phyloP scores from a whole-genome alignment of 2,113 vertebrate genomes.

The Hipposideros armiger region DNA sequence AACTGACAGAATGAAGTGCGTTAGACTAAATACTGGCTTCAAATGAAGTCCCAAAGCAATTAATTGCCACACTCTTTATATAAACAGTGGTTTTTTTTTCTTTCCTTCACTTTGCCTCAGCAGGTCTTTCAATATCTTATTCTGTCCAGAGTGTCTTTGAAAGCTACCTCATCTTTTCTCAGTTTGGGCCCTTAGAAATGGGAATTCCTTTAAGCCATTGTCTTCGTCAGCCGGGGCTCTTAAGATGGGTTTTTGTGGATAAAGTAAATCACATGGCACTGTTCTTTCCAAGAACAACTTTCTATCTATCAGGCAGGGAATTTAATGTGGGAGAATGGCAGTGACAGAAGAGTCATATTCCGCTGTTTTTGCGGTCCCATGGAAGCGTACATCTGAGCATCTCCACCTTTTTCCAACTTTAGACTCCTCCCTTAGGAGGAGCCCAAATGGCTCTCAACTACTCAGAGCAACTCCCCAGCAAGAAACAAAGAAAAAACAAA shows the following conservation, averaged over 20 bases:
- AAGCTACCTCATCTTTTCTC: background rate
- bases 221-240: background rate
- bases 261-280: background rate
- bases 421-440: background rate
- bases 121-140: background rate
- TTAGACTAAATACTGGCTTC: conserved; percentile 68
- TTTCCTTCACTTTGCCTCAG: background rate
- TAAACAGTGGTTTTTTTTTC: conserved; percentile 44
- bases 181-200: background rate
- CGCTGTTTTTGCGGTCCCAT: background rate
- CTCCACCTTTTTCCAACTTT: background rate
- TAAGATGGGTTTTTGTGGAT: background rate
- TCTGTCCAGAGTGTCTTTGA: background rate
- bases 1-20: background rate
- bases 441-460: background rate
- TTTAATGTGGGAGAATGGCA: background rate
- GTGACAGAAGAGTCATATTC: background rate
- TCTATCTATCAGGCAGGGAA: background rate
- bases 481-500: background rate
- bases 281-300: background rate
- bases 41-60: conserved; percentile 55
- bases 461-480: background rate
- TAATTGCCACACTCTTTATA: background rate
- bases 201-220: background rate
- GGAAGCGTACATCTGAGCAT: no score